Evolutionary conservation across 2,797 vertebrate genomes (phyloP).

Genomic region (Knipowitschia caucasica): DNA sequence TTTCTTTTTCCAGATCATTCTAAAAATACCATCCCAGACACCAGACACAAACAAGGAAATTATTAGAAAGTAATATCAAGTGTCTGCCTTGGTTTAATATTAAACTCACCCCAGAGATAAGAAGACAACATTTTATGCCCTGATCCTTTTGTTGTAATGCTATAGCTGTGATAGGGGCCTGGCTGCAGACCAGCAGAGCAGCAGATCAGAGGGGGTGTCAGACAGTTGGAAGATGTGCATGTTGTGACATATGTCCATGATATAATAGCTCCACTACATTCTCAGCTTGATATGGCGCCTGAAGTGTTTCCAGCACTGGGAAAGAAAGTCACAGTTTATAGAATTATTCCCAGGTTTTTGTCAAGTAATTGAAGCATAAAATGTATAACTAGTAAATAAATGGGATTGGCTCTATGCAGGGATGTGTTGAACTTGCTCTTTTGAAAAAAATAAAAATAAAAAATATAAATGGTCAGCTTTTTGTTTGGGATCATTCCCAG

Average conservation of each 20-base stretch:
- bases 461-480: too few species aligned
- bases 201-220: slow-evolving; percentile 45
- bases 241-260: slow-evolving; percentile 63
- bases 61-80: slow-evolving; percentile 7
- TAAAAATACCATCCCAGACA: slow-evolving; percentile 3
- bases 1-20: neutral
- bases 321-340: slow-evolving; percentile 26
- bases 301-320: slow-evolving; percentile 41
- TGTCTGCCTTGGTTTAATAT: neutral
- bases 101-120: neutral
- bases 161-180: slow-evolving; percentile 8
- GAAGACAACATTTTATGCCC: neutral
- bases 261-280: slow-evolving; percentile 30
- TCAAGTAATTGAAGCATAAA: too few species aligned
- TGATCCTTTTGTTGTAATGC: slow-evolving; percentile 10
- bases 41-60: neutral
- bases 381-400: too few species aligned
- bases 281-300: slow-evolving; percentile 35
- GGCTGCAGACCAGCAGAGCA: slow-evolving; percentile 31
- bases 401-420: neutral
- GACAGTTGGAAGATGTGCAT: slow-evolving; percentile 57
- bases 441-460: too few species aligned
- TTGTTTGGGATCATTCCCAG: slow-evolving; percentile 62
- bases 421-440: slow-evolving; percentile 37
- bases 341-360: too few species aligned